Evolutionary conservation across 1,140 invertebrate genomes (phyloP).

Genomic region (Penaeus vannamei): DNA sequence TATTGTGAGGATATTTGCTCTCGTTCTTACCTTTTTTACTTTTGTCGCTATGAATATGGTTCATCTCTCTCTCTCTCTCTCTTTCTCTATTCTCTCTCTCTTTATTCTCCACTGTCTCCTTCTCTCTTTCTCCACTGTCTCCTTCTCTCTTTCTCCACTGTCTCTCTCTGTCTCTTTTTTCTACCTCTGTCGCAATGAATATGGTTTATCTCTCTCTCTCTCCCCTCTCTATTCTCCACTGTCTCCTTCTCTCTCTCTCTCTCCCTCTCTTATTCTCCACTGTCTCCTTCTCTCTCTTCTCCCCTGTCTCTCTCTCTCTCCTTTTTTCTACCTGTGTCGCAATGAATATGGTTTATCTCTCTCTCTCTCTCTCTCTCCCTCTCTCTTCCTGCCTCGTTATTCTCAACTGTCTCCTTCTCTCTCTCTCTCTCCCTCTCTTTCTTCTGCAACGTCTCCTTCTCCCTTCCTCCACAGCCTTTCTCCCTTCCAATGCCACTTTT

Average conservation of each 20-base stretch:
- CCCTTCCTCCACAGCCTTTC: no score
- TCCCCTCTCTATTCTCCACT: background rate
- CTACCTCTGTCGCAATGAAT: no score
- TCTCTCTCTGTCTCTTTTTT: background rate
- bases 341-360: no score
- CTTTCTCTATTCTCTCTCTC: no score
- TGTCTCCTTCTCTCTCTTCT: background rate
- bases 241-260: background rate
- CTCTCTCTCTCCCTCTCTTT: slow-evolving; percentile 2
- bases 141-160: background rate
- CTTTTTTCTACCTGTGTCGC: no score
- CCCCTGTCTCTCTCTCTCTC: no score
- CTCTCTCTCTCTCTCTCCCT: slow-evolving; percentile 3
- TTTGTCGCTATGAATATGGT: no score
- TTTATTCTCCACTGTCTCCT: background rate
- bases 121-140: background rate
- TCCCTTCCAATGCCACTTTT: no score
- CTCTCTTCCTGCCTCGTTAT: background rate
- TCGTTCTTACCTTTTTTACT: no score
- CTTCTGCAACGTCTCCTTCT: background rate
- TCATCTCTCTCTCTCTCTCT: no score
- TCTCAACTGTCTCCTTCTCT: background rate
- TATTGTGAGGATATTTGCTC: no score
- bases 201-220: slow-evolving; percentile 14
- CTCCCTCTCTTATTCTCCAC: background rate